Conservation (phyloP, 1,140 invertebrate genomes). For the Bombus fervidus region DNA sequence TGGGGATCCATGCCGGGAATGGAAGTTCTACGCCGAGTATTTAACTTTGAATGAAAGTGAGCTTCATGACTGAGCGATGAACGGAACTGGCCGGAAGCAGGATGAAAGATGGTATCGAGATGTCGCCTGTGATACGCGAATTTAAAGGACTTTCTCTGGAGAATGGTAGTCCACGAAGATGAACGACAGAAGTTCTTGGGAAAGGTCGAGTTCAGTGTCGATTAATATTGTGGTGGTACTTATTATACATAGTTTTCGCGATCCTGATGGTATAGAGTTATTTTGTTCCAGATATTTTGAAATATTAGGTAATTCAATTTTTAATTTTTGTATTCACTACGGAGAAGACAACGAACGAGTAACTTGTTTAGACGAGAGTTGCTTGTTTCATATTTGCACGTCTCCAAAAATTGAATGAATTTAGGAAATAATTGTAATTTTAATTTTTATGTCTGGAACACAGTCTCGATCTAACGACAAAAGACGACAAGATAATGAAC, state of each 20-base stretch:
- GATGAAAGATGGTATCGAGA: conserved; percentile 45
- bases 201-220: neutral
- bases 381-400: neutral
- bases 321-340: neutral
- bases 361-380: neutral
- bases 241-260: neutral
- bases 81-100: neutral
- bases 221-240: neutral
- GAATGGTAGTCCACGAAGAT: conserved; percentile 8
- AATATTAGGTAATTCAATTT: neutral
- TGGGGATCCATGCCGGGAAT: conserved; percentile 18
- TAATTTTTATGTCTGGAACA: too few relatives aligned
- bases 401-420: too few relatives aligned
- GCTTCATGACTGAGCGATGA: conserved; percentile 32
- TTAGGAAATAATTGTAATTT: too few relatives aligned
- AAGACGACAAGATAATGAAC: neutral
- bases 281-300: neutral
- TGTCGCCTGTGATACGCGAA: conserved; percentile 60
- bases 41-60: conserved; percentile 71
- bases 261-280: neutral
- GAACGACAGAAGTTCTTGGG: neutral
- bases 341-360: neutral
- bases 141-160: conserved; percentile 56
- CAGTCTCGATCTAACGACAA: too few relatives aligned
- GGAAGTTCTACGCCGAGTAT: conserved; percentile 72